These are phyloP conservation scores for Camponotus fellah DNA, from an alignment of 2,888 invertebrate species.

Conservation along the genomic window DNA sequence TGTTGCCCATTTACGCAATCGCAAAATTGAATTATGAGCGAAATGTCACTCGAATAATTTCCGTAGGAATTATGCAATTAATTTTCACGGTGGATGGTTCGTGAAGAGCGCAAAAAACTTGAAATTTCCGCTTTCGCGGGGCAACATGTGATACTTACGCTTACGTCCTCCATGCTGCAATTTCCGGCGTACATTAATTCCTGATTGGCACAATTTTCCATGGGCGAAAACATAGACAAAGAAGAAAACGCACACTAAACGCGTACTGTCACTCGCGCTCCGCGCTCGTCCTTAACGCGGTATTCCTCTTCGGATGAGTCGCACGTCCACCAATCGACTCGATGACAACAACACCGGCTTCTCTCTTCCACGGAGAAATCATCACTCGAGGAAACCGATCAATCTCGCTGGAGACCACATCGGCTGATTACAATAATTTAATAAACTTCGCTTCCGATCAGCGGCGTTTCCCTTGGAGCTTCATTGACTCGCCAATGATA, in stretches of 20 bases:
- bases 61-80: slow-evolving; percentile 10
- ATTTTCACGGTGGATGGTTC: slow-evolving; percentile 4
- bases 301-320: slow-evolving; percentile 41
- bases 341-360: slow-evolving; percentile 27
- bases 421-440: neutral
- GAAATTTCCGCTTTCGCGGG: slow-evolving; percentile 16
- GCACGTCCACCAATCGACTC: slow-evolving; percentile 45
- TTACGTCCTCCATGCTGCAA: slow-evolving; percentile 83
- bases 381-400: slow-evolving; percentile 51
- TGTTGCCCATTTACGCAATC: neutral
- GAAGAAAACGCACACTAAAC: slow-evolving; percentile 68
- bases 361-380: slow-evolving; percentile 38
- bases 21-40: neutral
- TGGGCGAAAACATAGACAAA: slow-evolving; percentile 63
- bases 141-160: slow-evolving; percentile 78
- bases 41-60: slow-evolving; percentile 11
- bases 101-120: no score
- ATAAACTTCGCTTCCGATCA: neutral
- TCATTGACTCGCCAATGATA: slow-evolving; percentile 52
- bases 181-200: slow-evolving; percentile 75
- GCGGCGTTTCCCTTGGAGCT: slow-evolving; percentile 31
- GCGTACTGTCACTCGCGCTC: slow-evolving; percentile 61
- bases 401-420: slow-evolving; percentile 28
- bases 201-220: slow-evolving; percentile 71
- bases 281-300: slow-evolving; percentile 1